Evolutionary conservation across 2,113 vertebrate species (phyloP), one percentile per base, ranked within the genome.

Genomic region (Parus major): DNA sequence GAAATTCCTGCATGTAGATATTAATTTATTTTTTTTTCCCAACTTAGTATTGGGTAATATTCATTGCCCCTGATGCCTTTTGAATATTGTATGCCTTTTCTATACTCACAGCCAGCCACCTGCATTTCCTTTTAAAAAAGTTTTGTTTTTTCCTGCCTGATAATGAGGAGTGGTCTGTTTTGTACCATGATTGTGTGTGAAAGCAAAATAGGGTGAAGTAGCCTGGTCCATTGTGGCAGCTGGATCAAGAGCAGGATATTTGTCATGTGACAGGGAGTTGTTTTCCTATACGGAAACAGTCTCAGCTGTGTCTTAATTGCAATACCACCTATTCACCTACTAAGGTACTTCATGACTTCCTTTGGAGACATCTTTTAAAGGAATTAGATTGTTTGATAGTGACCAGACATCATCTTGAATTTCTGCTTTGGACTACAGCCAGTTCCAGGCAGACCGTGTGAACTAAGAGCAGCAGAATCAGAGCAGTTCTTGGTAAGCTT

Each of bases 301-400:
- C 82, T 93, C 85, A 72, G 76, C 92, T 65, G 82, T 1, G 5
- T 49, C 68, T 90, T 94, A 94, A 93, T 93, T 70, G 73, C 92
- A 90, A 71, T 73, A 86, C 85, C 92, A 96, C 72, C 44, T 68
- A 44, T 41, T n/a, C 31, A 66, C 16, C 36, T 90, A 61, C 57
- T 0, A 1, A 56, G 41, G n/a, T 47, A 91, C 83, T 91, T 78
- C 20, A 73, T 69, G n/a, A 56, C 60, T 94, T 97, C 72, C 86
- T 93, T 75, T 70, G 41, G 59, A 86, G 85, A 78, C 92, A 88
- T 90, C 76, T 94, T 93, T 80, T 85, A 95, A 96, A 96, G 44
- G 71, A 93, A 83, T 94, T 94, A 96, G 93, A 42, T 86, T 42
- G 52, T 88, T 56, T 81, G 31, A 69, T 80, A 68, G 71, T 81